These are phyloP conservation scores for Chlamydotis undulata DNA, from an alignment of 2,113 vertebrate species.

Conservation along the genomic window DNA sequence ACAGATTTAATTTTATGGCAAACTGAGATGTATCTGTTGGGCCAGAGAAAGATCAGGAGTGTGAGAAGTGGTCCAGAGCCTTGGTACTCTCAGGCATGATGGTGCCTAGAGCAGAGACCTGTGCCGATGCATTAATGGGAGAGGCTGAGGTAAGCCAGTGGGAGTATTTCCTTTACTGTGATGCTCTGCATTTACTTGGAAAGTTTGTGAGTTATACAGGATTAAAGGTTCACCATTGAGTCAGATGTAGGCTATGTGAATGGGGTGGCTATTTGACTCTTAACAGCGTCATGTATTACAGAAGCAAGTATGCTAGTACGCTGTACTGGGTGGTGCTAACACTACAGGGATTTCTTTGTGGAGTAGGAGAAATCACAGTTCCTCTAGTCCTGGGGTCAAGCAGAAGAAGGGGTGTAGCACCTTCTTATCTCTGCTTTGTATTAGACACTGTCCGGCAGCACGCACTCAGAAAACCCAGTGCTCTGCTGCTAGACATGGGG, in stretches of 20 bases:
- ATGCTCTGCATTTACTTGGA: neutral
- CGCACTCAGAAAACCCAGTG: neutral
- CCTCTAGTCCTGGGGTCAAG: neutral
- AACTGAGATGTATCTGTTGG: neutral
- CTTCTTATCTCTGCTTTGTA: neutral
- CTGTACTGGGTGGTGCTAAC: neutral
- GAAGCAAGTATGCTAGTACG: neutral
- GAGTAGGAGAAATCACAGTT: neutral
- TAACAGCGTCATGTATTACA: neutral
- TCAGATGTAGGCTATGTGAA: neutral
- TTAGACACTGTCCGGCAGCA: neutral
- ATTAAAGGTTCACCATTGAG: neutral
- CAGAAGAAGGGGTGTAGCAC: neutral
- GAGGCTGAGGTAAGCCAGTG: neutral
- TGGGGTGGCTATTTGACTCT: neutral
- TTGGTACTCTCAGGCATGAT: neutral
- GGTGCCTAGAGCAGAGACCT: neutral
- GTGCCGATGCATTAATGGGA: accelerated
- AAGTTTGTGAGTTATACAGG: neutral
- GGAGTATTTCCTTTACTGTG: neutral
- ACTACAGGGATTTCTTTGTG: neutral
- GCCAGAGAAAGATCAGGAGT: neutral
- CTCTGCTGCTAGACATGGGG: neutral
- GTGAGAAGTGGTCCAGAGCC: neutral
- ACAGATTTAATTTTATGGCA: neutral